Evolutionary conservation across 2,888 invertebrate species (phyloP), one percentile per base, ranked within the genome.

Genomic region (Plusia festucae): DNA sequence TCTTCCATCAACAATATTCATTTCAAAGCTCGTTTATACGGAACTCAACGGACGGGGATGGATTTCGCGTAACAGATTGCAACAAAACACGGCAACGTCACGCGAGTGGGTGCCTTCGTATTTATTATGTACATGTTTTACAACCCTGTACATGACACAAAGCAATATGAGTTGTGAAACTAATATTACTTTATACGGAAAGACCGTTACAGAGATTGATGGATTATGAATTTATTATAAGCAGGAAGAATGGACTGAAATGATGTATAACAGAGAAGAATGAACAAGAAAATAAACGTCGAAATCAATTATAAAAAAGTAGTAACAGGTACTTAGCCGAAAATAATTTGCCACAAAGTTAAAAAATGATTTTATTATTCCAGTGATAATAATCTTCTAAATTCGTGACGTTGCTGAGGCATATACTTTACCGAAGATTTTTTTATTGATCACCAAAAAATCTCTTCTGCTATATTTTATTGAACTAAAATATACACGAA

Each of bases 91-190:
- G 40, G 40, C 40, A 40, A n/a, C 40, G 40, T 40, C 40, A 40
- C 40, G 40, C 40, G 70, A 74, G n/a, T 40, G 40, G 40, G n/a
- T 40, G 40, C 40, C 40, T 40, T n/a, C 40, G 7, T 6, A 40
- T 40, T 40, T 40, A 40, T 40, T 40, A 40, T 40, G 40, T 40
- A 7, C 40, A 40, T 40, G 40, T 40, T 40, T n/a, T n/a, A 40
- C 40, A 40, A 40, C 40, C 40, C 40, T n/a, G 40, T 40, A 40
- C 40, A 40, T 40, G 40, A n/a, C 40, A 40, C 40, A 6, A 40
- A 40, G 40, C 40, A 40, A 40, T 40, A 40, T 40, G 40, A 40
- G 40, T 40, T 40, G 40, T 4, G 40, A 40, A 40, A 40, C 40
- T 40, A 40, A 40, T 40, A n/a, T 40, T n/a, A 40, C 40, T 40